phyloP scores from a whole-genome alignment of 2,888 invertebrate species.

The Oasisia sp. region DNA sequence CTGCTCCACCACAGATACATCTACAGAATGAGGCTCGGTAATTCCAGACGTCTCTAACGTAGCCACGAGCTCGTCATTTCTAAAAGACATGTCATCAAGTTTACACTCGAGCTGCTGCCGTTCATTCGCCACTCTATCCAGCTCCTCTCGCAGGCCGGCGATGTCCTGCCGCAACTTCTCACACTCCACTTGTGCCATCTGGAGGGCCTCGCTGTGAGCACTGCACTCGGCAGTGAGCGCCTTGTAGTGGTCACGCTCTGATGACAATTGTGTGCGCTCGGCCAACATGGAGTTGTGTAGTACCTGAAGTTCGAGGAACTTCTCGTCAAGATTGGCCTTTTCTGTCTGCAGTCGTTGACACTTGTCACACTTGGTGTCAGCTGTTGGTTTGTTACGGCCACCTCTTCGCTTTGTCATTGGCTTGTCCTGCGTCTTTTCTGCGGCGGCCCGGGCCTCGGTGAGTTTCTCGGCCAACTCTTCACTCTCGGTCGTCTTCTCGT shows the following conservation, averaged over 20 bases:
- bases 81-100: background rate
- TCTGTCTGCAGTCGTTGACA: background rate
- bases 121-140: background rate
- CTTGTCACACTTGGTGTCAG: background rate
- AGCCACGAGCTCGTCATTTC: background rate
- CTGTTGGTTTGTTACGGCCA: background rate
- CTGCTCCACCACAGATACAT: background rate
- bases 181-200: background rate
- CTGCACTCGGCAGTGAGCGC: background rate
- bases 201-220: background rate
- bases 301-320: background rate
- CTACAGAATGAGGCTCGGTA: background rate
- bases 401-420: background rate
- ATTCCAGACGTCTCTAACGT: background rate
- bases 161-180: background rate
- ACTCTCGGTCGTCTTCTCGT: conserved; percentile 20
- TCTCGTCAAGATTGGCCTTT: background rate
- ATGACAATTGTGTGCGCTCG: background rate
- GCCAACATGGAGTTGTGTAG: background rate
- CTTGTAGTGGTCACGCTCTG: background rate
- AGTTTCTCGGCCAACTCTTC: background rate
- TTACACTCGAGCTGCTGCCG: background rate
- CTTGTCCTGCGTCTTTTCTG: background rate
- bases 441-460: no score
- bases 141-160: background rate